phyloP scores from a whole-genome alignment of 1,140 invertebrate species.

The Micrasema longulum region DNA sequence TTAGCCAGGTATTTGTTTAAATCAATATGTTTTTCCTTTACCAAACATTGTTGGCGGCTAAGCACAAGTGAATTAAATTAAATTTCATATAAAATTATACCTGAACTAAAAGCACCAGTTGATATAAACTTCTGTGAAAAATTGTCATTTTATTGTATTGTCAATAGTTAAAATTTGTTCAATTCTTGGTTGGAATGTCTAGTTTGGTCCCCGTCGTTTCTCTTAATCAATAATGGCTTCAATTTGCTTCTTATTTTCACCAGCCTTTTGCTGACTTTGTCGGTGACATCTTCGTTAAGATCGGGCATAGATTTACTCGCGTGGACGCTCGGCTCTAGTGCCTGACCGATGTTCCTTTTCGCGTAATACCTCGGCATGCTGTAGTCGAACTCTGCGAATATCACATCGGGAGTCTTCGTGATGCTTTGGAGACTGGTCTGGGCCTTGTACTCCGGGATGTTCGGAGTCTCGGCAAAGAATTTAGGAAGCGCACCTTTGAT shows the following conservation, averaged over 20 bases:
- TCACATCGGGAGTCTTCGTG: constrained; percentile 60
- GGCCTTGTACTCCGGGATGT: constrained; percentile 61
- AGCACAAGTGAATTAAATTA: too few species aligned
- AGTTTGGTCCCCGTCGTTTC: constrained; percentile 57
- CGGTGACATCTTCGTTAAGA: constrained; percentile 59
- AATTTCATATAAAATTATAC: too few species aligned
- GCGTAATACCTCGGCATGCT: constrained; percentile 68
- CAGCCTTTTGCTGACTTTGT: constrained; percentile 63
- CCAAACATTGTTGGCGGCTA: too few species aligned
- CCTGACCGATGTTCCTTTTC: constrained; percentile 45
- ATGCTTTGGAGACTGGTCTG: constrained; percentile 65
- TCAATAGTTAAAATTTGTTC: constrained; percentile 17
- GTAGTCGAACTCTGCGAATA: constrained; percentile 62
- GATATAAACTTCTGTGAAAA: too few species aligned
- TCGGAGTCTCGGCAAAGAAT: constrained; percentile 65
- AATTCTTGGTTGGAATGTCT: constrained; percentile 31
- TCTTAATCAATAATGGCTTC: constrained; percentile 66
- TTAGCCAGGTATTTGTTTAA: too few species aligned
- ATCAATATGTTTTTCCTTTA: too few species aligned
- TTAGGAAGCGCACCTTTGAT: constrained; percentile 64
- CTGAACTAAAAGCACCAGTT: too few species aligned
- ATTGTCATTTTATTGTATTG: too few species aligned
- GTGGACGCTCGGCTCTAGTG: constrained; percentile 58
- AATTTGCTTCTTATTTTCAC: constrained; percentile 62
- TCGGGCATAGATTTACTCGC: constrained; percentile 68